Evolutionary conservation across 2,113 vertebrate species (phyloP).

Genomic region (Tetrax tetrax): DNA sequence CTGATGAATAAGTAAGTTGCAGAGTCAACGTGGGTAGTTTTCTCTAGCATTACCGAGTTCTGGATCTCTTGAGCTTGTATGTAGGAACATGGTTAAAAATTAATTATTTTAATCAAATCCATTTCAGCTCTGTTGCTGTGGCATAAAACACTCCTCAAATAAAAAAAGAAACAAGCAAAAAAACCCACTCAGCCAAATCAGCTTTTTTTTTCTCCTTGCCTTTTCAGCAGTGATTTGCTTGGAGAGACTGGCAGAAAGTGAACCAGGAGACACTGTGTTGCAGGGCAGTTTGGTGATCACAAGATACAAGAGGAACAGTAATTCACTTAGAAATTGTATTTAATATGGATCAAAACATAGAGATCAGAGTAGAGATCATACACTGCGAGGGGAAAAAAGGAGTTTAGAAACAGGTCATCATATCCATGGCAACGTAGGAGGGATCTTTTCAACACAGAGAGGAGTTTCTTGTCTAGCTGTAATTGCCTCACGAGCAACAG

Average conservation of each 20-base stretch:
- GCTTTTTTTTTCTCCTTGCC: neutral
- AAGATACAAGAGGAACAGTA: neutral
- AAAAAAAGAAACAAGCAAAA: neutral
- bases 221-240: neutral
- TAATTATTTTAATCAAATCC: neutral
- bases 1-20: neutral
- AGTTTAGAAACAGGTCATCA: neutral
- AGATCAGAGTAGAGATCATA: neutral
- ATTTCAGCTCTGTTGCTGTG: neutral
- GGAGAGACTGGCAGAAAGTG: neutral
- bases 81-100: neutral
- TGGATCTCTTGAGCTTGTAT: neutral
- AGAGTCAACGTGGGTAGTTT: neutral
- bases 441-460: neutral
- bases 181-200: neutral
- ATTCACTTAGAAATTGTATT: neutral
- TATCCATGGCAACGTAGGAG: conserved; percentile 34
- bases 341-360: neutral
- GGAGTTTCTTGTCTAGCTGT: neutral
- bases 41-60: neutral
- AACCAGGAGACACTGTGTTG: neutral
- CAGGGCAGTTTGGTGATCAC: neutral
- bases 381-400: neutral
- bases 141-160: neutral
- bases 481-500: neutral